Percentiles rank a stretch among this genome's conserved stretches.
These are phyloP conservation scores for Brevimyrus niger DNA, from an alignment of 2,113 vertebrate species.

Conservation along the genomic window DNA sequence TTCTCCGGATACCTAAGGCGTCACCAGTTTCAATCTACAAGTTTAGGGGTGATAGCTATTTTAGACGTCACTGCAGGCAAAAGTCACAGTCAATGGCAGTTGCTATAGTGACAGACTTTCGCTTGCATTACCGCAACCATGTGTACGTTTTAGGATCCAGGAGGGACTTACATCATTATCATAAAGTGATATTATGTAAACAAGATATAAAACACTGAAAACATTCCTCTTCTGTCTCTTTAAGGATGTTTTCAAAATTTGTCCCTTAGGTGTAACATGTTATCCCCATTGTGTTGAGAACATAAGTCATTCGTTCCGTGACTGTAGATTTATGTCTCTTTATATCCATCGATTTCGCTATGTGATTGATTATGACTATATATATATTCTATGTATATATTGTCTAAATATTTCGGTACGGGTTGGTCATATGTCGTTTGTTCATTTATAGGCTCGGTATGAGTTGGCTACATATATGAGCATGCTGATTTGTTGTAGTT, in stretches of 20 bases:
- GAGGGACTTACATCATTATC: not conserved
- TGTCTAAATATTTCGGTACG: not conserved
- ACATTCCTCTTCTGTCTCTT: not conserved
- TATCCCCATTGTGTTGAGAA: not conserved
- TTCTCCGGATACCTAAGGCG: not conserved
- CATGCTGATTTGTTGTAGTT: not conserved
- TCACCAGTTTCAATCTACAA: not conserved
- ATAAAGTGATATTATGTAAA: not conserved
- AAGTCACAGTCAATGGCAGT: not conserved
- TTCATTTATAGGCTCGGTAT: not conserved
- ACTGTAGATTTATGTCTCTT: not conserved
- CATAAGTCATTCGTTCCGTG: not conserved
- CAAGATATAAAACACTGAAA: not conserved
- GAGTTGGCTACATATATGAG: not conserved
- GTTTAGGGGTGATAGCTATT: not conserved
- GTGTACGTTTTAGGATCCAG: not conserved
- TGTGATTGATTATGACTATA: not conserved
- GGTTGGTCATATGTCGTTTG: not conserved
- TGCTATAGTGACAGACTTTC: conserved; percentile 1
- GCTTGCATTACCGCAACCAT: not conserved
- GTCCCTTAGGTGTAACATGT: not conserved
- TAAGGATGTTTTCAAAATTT: not conserved
- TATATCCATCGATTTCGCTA: not conserved
- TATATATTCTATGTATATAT: no score
- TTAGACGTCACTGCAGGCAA: not conserved